These are phyloP conservation scores for Drosophila multiciliata DNA, from an alignment of 2,888 invertebrate genomes.

Conservation along the genomic window DNA sequence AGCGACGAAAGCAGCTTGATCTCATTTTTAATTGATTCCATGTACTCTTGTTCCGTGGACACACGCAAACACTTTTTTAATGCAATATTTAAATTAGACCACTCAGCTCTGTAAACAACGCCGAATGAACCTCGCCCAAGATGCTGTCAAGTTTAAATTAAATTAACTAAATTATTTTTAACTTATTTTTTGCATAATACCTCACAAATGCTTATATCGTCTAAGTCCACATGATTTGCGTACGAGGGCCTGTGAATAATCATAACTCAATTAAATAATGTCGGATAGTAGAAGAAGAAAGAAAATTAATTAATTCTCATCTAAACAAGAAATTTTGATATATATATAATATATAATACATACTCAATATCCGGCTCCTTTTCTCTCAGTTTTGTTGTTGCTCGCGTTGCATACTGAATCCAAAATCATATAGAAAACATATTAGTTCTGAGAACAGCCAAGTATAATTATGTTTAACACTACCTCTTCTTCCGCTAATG, in stretches of 20 bases:
- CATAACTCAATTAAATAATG: background rate
- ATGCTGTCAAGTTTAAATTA: rapidly evolving
- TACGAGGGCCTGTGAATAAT: background rate
- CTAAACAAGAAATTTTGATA: too few species aligned
- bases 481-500: background rate
- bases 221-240: background rate
- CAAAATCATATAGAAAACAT: background rate
- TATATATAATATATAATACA: too few species aligned
- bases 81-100: background rate
- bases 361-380: rapidly evolving
- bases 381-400: background rate
- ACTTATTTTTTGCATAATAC: background rate
- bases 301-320: background rate
- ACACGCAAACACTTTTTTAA: background rate
- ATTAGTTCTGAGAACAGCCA: background rate
- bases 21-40: background rate
- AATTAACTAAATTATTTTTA: background rate
- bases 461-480: background rate
- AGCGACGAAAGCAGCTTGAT: background rate
- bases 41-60: too few species aligned
- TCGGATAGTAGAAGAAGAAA: background rate
- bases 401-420: background rate
- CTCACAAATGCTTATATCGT: background rate
- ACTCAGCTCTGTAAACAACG: background rate
- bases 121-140: background rate